These are phyloP conservation scores for Cetonia aurata DNA, from an alignment of 2,888 invertebrate genomes.

Conservation along the genomic window DNA sequence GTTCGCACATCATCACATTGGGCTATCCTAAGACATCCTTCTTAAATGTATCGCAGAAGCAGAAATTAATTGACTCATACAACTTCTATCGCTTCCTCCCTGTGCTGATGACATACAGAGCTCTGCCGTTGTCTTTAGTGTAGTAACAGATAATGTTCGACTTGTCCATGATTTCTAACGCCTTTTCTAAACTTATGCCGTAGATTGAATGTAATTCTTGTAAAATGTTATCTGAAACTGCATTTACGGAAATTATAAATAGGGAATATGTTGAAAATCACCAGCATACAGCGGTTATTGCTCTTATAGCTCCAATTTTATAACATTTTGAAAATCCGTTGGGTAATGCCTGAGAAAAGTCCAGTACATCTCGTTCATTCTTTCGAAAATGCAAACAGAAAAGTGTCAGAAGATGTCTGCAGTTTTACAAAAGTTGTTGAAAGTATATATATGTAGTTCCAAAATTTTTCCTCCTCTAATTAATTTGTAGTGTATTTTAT, in stretches of 20 bases:
- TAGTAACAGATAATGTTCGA: constrained; percentile 69
- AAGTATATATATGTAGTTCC: too few relatives aligned
- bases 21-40: constrained; percentile 70
- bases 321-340: too few relatives aligned
- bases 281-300: too few relatives aligned
- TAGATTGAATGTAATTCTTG: constrained; percentile 72
- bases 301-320: too few relatives aligned
- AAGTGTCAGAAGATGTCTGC: too few relatives aligned
- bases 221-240: constrained; percentile 73
- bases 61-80: constrained; percentile 76
- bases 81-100: constrained; percentile 72
- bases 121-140: constrained; percentile 64
- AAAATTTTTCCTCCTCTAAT: too few relatives aligned
- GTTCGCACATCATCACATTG: constrained; percentile 74
- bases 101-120: constrained; percentile 73
- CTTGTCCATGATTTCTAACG: constrained; percentile 75
- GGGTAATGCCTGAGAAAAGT: too few relatives aligned
- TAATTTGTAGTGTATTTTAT: constrained; percentile 2
- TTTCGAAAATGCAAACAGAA: too few relatives aligned
- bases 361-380: too few relatives aligned
- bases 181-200: constrained; percentile 71
- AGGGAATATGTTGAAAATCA: too few relatives aligned
- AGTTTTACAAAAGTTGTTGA: too few relatives aligned
- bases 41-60: constrained; percentile 75
- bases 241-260: not conserved